A percentile compares a stretch with the other conserved stretches of the same genome.
Conservation (phyloP, 2,113 vertebrate genomes). For the Pavo muticus region DNA sequence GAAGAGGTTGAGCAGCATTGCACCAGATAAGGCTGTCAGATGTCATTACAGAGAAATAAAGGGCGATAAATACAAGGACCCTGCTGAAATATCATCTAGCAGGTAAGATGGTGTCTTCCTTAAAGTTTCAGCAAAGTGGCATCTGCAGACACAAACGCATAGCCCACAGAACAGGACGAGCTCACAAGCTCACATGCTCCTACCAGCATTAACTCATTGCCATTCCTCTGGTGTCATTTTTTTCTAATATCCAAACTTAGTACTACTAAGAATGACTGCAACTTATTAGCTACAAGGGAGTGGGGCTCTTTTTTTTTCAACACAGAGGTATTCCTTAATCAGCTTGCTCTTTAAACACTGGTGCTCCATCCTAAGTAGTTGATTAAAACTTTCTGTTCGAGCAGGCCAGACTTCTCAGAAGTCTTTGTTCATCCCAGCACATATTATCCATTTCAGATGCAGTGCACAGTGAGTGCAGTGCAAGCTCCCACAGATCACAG, state of each 20-base stretch:
- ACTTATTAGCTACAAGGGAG: not conserved
- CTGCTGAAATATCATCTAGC: conserved; percentile 54
- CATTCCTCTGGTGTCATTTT: conserved; percentile 29
- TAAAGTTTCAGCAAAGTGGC: conserved; percentile 33
- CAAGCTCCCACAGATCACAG: not conserved
- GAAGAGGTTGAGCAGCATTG: not conserved
- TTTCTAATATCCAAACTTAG: not conserved
- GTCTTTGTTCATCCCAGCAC: not conserved
- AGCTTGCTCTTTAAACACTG: not conserved
- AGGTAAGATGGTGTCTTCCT: conserved; percentile 36
- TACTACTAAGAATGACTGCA: not conserved
- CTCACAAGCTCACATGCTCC: not conserved
- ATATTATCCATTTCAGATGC: not conserved
- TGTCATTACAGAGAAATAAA: not conserved
- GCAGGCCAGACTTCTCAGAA: not conserved
- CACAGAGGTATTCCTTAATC: not conserved
- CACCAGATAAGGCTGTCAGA: conserved; percentile 10
- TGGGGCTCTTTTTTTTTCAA: not conserved
- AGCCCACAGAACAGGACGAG: conserved; percentile 18
- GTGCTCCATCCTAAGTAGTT: not conserved
- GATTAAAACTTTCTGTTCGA: not conserved
- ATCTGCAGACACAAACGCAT: not conserved
- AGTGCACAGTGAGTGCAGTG: rapidly evolving
- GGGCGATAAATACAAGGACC: conserved; percentile 1
- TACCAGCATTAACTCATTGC: not conserved